Evolutionary conservation across 2,113 vertebrate species (phyloP).

Genomic region (Gopherus evgoodei): DNA sequence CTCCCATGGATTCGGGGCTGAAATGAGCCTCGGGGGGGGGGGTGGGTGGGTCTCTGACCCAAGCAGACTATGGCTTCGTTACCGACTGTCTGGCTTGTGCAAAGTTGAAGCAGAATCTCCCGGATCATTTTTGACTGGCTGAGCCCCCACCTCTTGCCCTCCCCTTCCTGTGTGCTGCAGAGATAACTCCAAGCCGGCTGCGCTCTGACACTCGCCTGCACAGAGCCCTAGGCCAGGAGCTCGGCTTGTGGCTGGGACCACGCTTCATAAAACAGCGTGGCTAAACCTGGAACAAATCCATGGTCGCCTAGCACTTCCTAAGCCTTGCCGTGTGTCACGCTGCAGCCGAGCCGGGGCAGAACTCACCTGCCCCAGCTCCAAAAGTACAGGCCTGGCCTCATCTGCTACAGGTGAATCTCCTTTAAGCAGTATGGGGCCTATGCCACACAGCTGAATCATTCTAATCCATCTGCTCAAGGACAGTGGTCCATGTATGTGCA

Average conservation of each 20-base stretch:
- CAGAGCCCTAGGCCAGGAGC: background rate
- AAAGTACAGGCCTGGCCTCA: background rate
- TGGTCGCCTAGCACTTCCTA: background rate
- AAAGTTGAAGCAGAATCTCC: background rate
- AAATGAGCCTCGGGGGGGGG: background rate
- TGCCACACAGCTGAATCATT: background rate
- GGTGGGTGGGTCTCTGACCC: background rate
- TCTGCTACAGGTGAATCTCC: background rate
- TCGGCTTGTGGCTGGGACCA: background rate
- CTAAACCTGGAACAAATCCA: rapidly evolving
- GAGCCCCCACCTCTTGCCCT: too few relatives aligned
- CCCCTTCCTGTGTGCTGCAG: background rate
- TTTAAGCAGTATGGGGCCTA: background rate
- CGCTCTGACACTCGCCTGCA: background rate
- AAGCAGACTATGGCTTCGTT: background rate
- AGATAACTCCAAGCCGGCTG: background rate
- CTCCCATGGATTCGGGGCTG: background rate
- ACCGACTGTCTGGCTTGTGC: background rate
- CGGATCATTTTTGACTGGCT: background rate
- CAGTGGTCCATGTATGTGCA: background rate
- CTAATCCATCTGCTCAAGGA: background rate
- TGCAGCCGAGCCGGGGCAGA: background rate
- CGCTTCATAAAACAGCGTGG: rapidly evolving
- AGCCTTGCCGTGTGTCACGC: background rate
- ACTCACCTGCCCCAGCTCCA: background rate